Evolutionary conservation across 2,113 vertebrate genomes (phyloP).

Genomic region (Centropristis striata): DNA sequence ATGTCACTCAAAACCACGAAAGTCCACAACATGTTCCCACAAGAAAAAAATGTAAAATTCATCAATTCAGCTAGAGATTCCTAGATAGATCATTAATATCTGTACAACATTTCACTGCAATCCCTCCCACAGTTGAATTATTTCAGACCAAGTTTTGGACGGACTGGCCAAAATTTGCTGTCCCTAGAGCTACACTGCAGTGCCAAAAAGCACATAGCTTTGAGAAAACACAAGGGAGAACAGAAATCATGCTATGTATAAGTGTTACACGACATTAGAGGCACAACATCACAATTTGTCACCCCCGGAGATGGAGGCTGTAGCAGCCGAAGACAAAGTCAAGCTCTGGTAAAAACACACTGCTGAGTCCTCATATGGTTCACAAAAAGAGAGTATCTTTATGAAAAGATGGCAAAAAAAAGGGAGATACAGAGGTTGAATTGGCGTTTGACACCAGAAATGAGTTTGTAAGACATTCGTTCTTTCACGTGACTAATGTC

Average conservation of each 20-base stretch:
- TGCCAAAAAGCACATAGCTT: conserved; percentile 6
- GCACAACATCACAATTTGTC: conserved; percentile 14
- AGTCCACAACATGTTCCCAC: neutral
- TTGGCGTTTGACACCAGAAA: conserved; percentile 64
- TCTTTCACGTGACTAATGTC: conserved; percentile 50
- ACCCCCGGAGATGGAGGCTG: conserved; percentile 18
- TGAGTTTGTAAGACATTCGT: conserved; percentile 61
- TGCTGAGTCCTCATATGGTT: conserved; percentile 1
- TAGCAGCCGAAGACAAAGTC: conserved; percentile 16
- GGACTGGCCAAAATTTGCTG: neutral
- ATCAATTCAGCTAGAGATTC: neutral
- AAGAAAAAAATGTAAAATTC: neutral
- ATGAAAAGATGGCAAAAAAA: conserved; percentile 17
- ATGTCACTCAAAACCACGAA: neutral
- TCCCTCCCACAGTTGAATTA: neutral
- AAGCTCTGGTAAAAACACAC: conserved; percentile 5
- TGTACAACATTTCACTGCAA: neutral
- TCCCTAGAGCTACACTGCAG: neutral
- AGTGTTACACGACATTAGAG: neutral
- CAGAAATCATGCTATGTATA: neutral
- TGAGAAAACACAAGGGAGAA: conserved; percentile 6
- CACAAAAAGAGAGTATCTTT: conserved; percentile 11
- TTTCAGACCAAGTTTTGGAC: neutral
- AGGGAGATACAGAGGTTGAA: conserved; percentile 26
- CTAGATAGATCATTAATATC: neutral